Evolutionary conservation across 2,113 vertebrate genomes (phyloP), one percentile per base, ranked within the genome.

Genomic region (Sorex araneus): DNA sequence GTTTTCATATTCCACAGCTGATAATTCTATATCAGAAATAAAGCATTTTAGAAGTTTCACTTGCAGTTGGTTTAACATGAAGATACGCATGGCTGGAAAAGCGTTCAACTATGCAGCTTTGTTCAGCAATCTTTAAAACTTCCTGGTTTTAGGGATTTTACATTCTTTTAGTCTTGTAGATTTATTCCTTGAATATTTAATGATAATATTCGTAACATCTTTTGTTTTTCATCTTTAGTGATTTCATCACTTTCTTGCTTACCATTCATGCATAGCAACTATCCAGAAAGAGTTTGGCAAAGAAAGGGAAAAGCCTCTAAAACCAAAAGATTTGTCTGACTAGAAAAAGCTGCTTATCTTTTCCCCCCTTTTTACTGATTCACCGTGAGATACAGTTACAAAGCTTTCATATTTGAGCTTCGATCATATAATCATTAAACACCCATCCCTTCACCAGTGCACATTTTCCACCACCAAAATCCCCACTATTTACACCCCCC

Each of bases 221-320:
- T 80, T 91, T 84, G 30, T 57, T 88, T 84, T 84, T 18, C 30
- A 40, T 77, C 30, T 80, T 71, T 28, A 66, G 18, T 92, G 36
- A 73, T 47, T 57, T 47, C 70, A 87, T 1, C 57, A 84, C 78
- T 40, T 73, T 89, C 84, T 87, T 32, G n/a, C 21, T 40, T 75
- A 73, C 19, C 4, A 3, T 64, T 84, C 77, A 16, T 16, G 74
- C 40, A 91, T 0, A 83, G 21, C 32, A 69, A 71, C 30, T 87
- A 63, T 76, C 27, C 54, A 93, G 70, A 79, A 82, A 91, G 36
- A 92, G 7, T 83, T 70, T 60, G 18, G 27, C 27, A 93, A 93
- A 86, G 32, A 11, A 30, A 30, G 82, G 76, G 64, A 74, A 60
- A 13, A 69, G 40, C 4, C 28, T 54, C 23, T 74, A 45, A 71